These are phyloP conservation scores for Regulus satrapa DNA, from an alignment of 2,113 vertebrate genomes.

Conservation along the genomic window DNA sequence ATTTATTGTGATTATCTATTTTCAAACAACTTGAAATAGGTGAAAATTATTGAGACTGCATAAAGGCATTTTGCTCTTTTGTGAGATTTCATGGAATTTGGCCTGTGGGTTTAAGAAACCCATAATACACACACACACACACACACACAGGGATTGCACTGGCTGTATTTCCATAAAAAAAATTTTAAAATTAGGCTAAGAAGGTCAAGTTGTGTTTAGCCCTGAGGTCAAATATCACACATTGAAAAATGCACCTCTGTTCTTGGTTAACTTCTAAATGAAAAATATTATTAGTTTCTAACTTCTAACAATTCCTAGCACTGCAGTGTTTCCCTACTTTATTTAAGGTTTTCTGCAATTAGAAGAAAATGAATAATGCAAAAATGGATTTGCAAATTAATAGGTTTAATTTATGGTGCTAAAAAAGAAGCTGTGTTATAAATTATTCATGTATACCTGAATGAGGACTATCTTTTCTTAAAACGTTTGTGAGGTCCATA, in stretches of 20 bases:
- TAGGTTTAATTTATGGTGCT: neutral
- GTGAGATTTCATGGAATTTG: neutral
- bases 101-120: neutral
- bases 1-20: neutral
- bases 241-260: neutral
- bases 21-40: neutral
- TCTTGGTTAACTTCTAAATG: neutral
- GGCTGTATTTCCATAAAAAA: neutral
- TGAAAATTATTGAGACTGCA: neutral
- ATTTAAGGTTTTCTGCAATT: slow-evolving; percentile 36
- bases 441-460: slow-evolving; percentile 51
- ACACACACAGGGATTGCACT: neutral
- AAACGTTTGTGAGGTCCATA: neutral
- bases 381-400: slow-evolving; percentile 51
- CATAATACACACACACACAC: neutral
- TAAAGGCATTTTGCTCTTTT: neutral
- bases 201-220: neutral
- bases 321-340: neutral
- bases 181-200: neutral
- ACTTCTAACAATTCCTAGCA: neutral
- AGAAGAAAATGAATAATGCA: slow-evolving; percentile 54
- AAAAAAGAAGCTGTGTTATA: slow-evolving; percentile 19
- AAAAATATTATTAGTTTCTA: neutral
- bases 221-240: neutral
- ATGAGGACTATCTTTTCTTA: neutral